Evolutionary conservation across 2,888 invertebrate species (phyloP), one percentile per base, ranked within the genome.

Genomic region (Macrosoma leucophasiata): DNA sequence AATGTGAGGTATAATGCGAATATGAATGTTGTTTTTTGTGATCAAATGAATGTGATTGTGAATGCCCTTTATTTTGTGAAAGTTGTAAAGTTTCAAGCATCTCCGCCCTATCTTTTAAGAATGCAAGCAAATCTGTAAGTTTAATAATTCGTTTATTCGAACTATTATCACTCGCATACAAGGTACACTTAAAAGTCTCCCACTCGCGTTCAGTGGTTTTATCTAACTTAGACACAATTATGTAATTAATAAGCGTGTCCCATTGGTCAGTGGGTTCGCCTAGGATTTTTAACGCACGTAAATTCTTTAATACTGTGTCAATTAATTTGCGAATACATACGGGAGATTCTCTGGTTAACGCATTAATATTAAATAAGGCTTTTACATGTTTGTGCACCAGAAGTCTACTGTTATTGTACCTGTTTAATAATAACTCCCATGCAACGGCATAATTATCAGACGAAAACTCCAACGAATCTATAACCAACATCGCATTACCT

Each of bases 191-290:
- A 23, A 37, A 36, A 19, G 25, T 30, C 26, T 55, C 51, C 51
- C 55, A 57, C 13, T 46, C 47, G 1, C 39, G 41, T 11, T 37
- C 41, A 1, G 53, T 52, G 5, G 29, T 19, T 1, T 24, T 6
- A 36, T 57, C 56, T 9, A 57, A 25, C 35, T 52, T 56, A 4
- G 39, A 38, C 4, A 43, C 40, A 5, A 52, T 37, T 7, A 52
- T 29, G 18, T 42, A 43, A 25, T 50, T 46, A 12, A 52, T 36
- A 8, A 52, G 23, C 4, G 43, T 41, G 15, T 50, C 51, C 48
- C 50, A 56, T 4, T 37, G 30, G 7, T 48, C 44, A 1, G 37
- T 38, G 0, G 52, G 51, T 25, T 48, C 44, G 5, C 39, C 35
- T 13, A 51, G 24, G 1, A 33, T 12, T 22, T 43, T 40, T 8